These are phyloP conservation scores for Boloria selene DNA, from an alignment of 2,888 invertebrate species.

Conservation along the genomic window DNA sequence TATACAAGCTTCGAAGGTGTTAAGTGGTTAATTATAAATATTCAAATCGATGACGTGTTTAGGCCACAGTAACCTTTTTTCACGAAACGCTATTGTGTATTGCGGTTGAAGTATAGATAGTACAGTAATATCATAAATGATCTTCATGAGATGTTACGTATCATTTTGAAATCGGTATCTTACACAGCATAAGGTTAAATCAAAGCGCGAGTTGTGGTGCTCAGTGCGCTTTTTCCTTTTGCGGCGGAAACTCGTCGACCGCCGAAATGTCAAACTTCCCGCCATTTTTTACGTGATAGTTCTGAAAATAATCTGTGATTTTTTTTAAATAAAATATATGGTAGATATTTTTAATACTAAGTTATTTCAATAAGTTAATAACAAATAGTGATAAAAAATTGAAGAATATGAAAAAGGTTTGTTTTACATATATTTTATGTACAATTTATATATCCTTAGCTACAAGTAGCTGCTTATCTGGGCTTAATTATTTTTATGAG, in stretches of 20 bases:
- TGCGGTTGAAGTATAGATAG: not conserved
- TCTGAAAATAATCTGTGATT: slow-evolving; percentile 20
- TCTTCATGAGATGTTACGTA: slow-evolving; percentile 20
- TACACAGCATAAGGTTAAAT: slow-evolving; percentile 27
- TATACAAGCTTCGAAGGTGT: no score
- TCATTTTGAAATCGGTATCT: slow-evolving; percentile 12
- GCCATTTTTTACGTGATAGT: slow-evolving; percentile 47
- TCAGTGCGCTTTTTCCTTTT: slow-evolving; percentile 58
- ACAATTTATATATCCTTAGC: no score
- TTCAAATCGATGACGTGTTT: no score
- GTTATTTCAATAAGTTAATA: not conserved
- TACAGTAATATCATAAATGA: slow-evolving; percentile 15
- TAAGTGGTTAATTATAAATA: no score
- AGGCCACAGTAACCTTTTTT: not conserved
- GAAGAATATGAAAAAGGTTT: slow-evolving; percentile 33
- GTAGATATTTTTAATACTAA: not conserved
- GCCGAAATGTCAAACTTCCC: slow-evolving; percentile 45
- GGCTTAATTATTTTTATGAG: no score
- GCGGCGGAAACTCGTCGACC: slow-evolving; percentile 51
- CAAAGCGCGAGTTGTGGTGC: slow-evolving; percentile 36
- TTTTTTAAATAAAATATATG: slow-evolving; percentile 2
- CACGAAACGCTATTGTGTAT: not conserved
- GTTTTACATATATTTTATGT: not conserved
- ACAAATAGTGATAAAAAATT: slow-evolving; percentile 3
- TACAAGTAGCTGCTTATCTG: no score